A percentile compares a stretch with the other conserved stretches of the same genome.
Evolutionary conservation across 2,113 vertebrate species (phyloP).

Genomic region (Sminthopsis crassicaudata): DNA sequence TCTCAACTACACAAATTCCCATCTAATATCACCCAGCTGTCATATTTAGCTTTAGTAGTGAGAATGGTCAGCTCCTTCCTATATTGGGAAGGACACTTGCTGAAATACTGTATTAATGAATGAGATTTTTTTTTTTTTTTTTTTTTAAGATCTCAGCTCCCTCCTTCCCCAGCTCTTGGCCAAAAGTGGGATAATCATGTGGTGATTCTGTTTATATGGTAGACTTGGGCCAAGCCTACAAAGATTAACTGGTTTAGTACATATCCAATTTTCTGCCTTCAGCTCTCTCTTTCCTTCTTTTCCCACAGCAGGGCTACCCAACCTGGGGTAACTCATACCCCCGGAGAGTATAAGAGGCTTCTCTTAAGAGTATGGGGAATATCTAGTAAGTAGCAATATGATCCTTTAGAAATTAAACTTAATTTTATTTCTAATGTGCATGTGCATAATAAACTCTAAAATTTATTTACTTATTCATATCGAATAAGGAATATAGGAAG

Average conservation of each 20-base stretch:
- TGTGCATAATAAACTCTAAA: background rate
- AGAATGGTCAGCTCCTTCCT: background rate
- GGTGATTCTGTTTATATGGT: background rate
- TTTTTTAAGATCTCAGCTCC: background rate
- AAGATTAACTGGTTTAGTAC: background rate
- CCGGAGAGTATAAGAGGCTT: background rate
- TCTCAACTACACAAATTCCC: background rate
- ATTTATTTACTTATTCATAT: background rate
- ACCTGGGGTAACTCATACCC: background rate
- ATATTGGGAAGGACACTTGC: background rate
- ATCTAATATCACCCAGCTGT: background rate
- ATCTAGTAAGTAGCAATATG: background rate
- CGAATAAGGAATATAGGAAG: background rate
- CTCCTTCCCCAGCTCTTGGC: background rate
- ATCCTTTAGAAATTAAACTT: background rate
- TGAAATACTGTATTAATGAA: background rate
- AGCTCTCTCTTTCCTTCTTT: background rate
- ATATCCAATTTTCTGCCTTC: background rate
- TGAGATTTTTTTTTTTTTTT: background rate
- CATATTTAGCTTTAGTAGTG: background rate
- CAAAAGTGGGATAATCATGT: too few relatives aligned
- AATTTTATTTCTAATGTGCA: background rate
- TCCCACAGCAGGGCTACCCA: background rate
- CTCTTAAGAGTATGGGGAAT: background rate
- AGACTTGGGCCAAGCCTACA: background rate